These are phyloP conservation scores for Hippocampus guttulatus DNA, from an alignment of 2,113 vertebrate species.

Conservation along the genomic window DNA sequence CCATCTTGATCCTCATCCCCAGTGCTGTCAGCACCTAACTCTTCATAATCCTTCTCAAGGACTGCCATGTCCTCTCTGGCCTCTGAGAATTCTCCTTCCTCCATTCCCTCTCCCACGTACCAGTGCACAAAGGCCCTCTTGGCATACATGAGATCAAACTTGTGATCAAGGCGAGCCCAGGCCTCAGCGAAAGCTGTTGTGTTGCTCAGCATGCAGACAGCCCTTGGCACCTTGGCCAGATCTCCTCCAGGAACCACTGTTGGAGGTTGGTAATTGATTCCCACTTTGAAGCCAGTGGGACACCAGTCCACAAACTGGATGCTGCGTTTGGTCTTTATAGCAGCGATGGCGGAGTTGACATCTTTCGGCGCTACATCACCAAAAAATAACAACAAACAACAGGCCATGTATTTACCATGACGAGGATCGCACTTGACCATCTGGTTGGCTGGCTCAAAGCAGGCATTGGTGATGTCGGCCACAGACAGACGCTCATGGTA, in stretches of 20 bases:
- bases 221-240: slow-evolving; percentile 79
- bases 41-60: slow-evolving; percentile 88
- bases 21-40: slow-evolving; percentile 78
- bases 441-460: slow-evolving; percentile 83
- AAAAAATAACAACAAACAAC: slow-evolving; percentile 75
- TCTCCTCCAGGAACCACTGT: slow-evolving; percentile 80
- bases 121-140: slow-evolving; percentile 84
- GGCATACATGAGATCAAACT: slow-evolving; percentile 84
- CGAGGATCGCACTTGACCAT: slow-evolving; percentile 86
- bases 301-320: slow-evolving; percentile 87
- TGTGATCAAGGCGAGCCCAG: slow-evolving; percentile 82
- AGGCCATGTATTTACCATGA: slow-evolving; percentile 81
- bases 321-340: slow-evolving; percentile 82
- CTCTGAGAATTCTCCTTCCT: slow-evolving; percentile 84
- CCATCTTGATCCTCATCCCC: slow-evolving; percentile 77
- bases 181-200: slow-evolving; percentile 82
- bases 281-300: slow-evolving; percentile 83
- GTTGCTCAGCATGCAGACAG: slow-evolving; percentile 82
- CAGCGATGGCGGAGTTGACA: slow-evolving; percentile 77
- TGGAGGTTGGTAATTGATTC: slow-evolving; percentile 82
- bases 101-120: slow-evolving; percentile 83
- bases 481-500: slow-evolving; percentile 84
- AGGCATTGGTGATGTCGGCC: slow-evolving; percentile 78
- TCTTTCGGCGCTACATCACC: slow-evolving; percentile 80
- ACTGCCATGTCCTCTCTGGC: slow-evolving; percentile 84